Evolutionary conservation across 2,113 vertebrate genomes (phyloP), one percentile per base, ranked within the genome.

Genomic region (Cebidichthys violaceus): DNA sequence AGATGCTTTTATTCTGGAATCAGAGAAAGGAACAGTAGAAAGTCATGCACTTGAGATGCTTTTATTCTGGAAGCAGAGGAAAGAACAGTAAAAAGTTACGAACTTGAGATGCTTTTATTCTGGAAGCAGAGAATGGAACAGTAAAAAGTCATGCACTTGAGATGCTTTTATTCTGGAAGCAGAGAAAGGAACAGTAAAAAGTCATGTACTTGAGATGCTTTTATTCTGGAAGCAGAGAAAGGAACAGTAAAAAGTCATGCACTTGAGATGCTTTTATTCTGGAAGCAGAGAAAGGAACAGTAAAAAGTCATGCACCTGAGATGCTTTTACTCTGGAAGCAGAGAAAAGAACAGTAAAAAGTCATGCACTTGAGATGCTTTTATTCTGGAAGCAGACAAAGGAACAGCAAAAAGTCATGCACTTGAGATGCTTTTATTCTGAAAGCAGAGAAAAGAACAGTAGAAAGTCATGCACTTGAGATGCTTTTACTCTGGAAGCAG

Each of bases 51-150:
- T n/a, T n/a, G n/a, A n/a, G 15, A 55, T 18, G 35, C 20, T 84
- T 66, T 75, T 52, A 39, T 84, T 75, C 20, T 8, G 9, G 33
- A 27, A 66, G 14, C 18, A 65, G 66, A 61, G 7, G 14, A 43
- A 43, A 0, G 31, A 33, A 33, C 31, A 33, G 31, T 33, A 31
- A 31, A 31, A 31, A 31, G 29, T 31, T n/a, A n/a, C n/a, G n/a
- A n/a, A n/a, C n/a, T n/a, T n/a, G n/a, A n/a, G 15, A 55, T 18
- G 35, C 20, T 84, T 66, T 75, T 52, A 39, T 84, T 75, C 20
- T 8, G 9, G 33, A 27, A 66, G 14, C 18, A 65, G 66, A 61
- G 7, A 43, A 43, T 14, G 4, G 31, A 33, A 33, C 31, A 33
- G 31, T 33, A 31, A 31, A 31, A 31, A 31, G 29, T 31, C n/a